Evolutionary conservation across 2,888 invertebrate species (phyloP).

Genomic region (Clistopyga incitator): DNA sequence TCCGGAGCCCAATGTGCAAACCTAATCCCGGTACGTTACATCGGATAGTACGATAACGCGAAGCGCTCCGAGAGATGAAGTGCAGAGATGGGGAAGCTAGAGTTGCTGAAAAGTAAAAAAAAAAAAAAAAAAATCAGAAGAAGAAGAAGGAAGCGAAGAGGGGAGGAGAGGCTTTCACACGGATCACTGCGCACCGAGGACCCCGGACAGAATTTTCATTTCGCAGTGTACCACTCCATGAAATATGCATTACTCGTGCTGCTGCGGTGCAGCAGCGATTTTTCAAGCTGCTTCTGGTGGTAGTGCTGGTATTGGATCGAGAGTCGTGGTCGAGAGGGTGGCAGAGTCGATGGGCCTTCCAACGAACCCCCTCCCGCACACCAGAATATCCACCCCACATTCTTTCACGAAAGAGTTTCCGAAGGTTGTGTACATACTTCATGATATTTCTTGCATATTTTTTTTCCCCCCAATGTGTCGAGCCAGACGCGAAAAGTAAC

Average conservation of each 20-base stretch:
- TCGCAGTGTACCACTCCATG: constrained; percentile 73
- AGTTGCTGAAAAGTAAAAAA: not conserved
- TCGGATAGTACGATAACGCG: constrained; percentile 46
- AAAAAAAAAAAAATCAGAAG: not conserved
- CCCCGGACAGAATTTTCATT: constrained; percentile 73
- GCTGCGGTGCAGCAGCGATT: constrained; percentile 71
- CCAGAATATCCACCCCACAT: constrained; percentile 33
- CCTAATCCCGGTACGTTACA: constrained; percentile 49
- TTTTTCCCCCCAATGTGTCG: not conserved
- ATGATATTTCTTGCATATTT: constrained; percentile 38
- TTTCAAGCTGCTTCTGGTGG: constrained; percentile 70
- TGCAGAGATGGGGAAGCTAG: constrained; percentile 9
- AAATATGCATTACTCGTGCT: constrained; percentile 75
- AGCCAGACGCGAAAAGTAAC: constrained; percentile 13
- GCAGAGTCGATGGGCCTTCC: constrained; percentile 35
- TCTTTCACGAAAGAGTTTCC: constrained; percentile 48
- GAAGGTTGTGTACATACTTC: constrained; percentile 16
- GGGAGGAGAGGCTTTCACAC: constrained; percentile 56
- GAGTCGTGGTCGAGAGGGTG: constrained; percentile 19
- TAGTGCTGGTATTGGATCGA: constrained; percentile 35
- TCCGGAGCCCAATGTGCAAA: constrained; percentile 22
- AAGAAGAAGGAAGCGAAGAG: constrained; percentile 31
- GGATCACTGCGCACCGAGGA: constrained; percentile 62
- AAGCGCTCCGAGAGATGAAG: constrained; percentile 1
- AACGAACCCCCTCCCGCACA: constrained; percentile 23